Base-by-base conservation (phyloP, 2,113 vertebrate species). In the Hymenochirus boettgeri region DNA sequence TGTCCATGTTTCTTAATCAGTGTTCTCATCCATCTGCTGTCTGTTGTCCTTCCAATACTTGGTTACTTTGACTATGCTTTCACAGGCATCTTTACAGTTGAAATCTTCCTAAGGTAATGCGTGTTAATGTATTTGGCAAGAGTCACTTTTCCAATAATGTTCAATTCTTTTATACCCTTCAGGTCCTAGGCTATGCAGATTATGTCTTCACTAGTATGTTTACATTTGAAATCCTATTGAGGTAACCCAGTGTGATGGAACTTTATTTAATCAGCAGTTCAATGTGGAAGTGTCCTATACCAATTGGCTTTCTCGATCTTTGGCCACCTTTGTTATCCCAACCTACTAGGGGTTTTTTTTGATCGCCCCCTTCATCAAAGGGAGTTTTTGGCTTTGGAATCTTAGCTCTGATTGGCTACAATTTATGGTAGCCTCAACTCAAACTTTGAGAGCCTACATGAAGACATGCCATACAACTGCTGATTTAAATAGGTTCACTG, bases 31-130 rank as follows among this genome's bases (percentile, higher is more conserved):
- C 85, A 72, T 86, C 25, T 75, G 65, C 76, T 65, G 24, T 71
- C 0, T 85, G 33, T 91, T 90, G 74, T 97, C 83, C 95, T 90
- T 91, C 96, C 98, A 96, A 97, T 99, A 89, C 95, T 99, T 91
- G 96, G 95, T 93, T 99, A 98, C 91, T 94, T 97, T 95, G 96
- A 99, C 94, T 96, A 95, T 97, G 95, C 93, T 89, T 99, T 99
- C 91, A 99, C 96, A 88, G 91, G 93, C 90, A 99, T 99, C 94
- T 99, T 99, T 95, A 98, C 96, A 86, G 93, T 99, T 91, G 96
- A 99, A 92, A 97, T 99, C 93, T 87, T 96, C 75, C 89, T 99
- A 99, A 99, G 96, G 96, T 99, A 97, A 93, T 84, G 79, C n/a
- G 72, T 78, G 73, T 88, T 81, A 79, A 82, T 72, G 71, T 22